Conservation (phyloP, 2,888 invertebrate species). For the Cheilosia grossa region DNA sequence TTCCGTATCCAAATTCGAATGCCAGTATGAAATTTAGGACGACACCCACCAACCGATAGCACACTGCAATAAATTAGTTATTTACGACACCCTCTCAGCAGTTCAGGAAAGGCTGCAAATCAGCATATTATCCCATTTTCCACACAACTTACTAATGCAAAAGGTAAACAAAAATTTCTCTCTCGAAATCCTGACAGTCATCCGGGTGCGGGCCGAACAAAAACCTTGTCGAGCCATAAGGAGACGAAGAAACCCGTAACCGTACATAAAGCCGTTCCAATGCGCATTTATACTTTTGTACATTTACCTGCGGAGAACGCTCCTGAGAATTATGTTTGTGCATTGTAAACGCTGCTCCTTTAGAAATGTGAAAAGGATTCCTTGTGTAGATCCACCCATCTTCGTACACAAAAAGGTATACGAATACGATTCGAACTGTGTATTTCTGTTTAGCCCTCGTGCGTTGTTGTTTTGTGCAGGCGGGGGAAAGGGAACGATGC, state of each 20-base stretch:
- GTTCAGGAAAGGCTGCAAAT: slow-evolving; percentile 63
- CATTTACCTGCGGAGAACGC: slow-evolving; percentile 24
- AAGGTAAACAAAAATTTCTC: slow-evolving; percentile 57
- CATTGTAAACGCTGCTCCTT: slow-evolving; percentile 58
- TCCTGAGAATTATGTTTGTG: slow-evolving; percentile 49
- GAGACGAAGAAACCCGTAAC: slow-evolving; percentile 12
- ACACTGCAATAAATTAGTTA: slow-evolving; percentile 70
- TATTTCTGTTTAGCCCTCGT: slow-evolving; percentile 22
- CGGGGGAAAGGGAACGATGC: slow-evolving; percentile 21
- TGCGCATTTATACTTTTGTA: slow-evolving; percentile 38
- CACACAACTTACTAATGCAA: slow-evolving; percentile 61
- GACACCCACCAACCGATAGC: slow-evolving; percentile 38
- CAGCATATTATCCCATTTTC: slow-evolving; percentile 71
- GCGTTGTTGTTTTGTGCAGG: slow-evolving; percentile 8
- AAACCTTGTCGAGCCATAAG: background rate
- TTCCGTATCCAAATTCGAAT: slow-evolving; percentile 47
- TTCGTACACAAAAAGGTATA: slow-evolving; percentile 1
- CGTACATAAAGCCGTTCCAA: slow-evolving; percentile 8
- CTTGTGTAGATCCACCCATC: background rate
- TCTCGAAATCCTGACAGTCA: slow-evolving; percentile 16
- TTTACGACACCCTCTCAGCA: slow-evolving; percentile 64
- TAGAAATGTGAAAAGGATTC: slow-evolving; percentile 59
- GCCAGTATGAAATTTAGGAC: slow-evolving; percentile 39
- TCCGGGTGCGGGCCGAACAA: slow-evolving; percentile 15
- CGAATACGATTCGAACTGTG: background rate